Base-by-base conservation (phyloP, 2,888 invertebrate species). In the Rosalia funebris region DNA sequence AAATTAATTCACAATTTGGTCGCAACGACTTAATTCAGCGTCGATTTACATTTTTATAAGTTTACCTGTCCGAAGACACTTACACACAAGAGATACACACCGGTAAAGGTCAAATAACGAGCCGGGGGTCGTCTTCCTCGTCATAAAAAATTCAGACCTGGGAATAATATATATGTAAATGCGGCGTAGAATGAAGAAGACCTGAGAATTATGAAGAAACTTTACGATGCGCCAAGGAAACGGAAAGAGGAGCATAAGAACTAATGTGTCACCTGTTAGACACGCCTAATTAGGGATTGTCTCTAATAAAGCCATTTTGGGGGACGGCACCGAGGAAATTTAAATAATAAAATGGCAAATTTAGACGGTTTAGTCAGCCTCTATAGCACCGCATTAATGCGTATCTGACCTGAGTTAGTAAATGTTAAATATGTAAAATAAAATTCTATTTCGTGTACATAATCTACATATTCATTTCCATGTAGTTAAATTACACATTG, bases 111-210 rank as follows among this genome's bases (percentile, higher is more conserved):
- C 50, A 56, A 62, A 57, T 62, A 58, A 57, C 55, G 31, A 25
- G 48, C 48, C 39, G 46, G 41, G 9, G 55, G 54, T 56, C 53
- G 57, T 53, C n/a, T 57, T 67, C 60, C 62, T 57, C 47, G 48
- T 63, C 63, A 57, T 65, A 69, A 72, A 71, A 71, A 64, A 68
- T 64, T 64, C 59, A 56, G 67, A 57, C 66, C 48, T 39, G 63
- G 62, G 65, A 66, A 71, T 72, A 73, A 74, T 74, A 73, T 71
- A 58, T 71, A 74, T 74, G 72, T 67, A 71, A 74, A 74, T 71
- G 66, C 62, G 54, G 54, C 61, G 53, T 57, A 57, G 59, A 65
- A 66, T 66, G 66, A 67, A 61, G 66, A 62, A 62, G 65, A 65
- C 64, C 53, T 52, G 54, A 64, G 15, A 63, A 62, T 61, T 59